These are phyloP conservation scores for Cinclus mexicanus DNA, from an alignment of 2,113 vertebrate species.

Conservation along the genomic window DNA sequence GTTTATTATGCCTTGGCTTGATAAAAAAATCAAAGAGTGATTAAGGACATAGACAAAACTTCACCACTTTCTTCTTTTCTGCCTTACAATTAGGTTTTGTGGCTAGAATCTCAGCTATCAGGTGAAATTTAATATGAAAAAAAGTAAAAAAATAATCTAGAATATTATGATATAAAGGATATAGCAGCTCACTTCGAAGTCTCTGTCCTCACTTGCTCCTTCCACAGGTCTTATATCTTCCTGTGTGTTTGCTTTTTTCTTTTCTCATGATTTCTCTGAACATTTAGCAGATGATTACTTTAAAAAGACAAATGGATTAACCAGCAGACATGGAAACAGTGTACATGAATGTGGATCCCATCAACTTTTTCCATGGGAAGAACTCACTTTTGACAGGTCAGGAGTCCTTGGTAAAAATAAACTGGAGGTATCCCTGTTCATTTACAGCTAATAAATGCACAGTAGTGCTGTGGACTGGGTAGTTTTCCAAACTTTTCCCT, in stretches of 20 bases:
- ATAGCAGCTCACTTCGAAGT: neutral
- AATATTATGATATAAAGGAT: neutral
- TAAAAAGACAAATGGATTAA: neutral
- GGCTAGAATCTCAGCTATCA: neutral
- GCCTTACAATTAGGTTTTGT: slow-evolving; percentile 23
- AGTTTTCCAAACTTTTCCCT: neutral
- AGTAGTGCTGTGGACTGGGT: neutral
- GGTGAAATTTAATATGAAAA: slow-evolving; percentile 19
- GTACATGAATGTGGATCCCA: neutral
- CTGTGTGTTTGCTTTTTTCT: neutral
- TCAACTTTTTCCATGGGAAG: neutral
- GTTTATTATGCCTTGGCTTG: slow-evolving; percentile 20
- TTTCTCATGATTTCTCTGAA: neutral
- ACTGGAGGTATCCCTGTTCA: neutral
- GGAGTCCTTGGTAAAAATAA: neutral
- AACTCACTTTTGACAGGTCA: neutral
- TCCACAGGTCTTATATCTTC: neutral
- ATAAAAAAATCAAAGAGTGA: slow-evolving; percentile 46
- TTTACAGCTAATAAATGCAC: neutral
- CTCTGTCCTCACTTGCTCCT: neutral
- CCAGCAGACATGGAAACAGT: neutral
- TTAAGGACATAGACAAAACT: neutral
- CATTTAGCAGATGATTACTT: neutral
- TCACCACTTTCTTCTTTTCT: slow-evolving; percentile 32
- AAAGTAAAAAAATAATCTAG: neutral